Conservation (phyloP, 2,797 vertebrate genomes). For the Gallinago stenura region DNA sequence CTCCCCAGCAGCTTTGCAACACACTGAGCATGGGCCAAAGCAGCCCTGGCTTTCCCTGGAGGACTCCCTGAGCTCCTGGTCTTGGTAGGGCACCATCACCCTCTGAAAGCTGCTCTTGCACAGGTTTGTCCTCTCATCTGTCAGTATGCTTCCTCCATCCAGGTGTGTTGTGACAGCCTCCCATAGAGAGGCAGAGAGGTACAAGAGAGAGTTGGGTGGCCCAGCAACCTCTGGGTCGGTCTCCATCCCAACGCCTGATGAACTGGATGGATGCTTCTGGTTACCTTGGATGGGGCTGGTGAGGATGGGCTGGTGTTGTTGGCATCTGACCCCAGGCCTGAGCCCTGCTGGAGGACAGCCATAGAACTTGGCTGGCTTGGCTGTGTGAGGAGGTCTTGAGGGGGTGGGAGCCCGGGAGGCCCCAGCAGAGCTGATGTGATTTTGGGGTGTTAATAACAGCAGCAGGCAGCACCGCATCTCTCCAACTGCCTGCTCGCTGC, state of each 20-base stretch:
- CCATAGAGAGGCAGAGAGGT: not conserved
- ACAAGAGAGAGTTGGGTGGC: not conserved
- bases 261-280: not conserved
- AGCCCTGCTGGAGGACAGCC: not conserved
- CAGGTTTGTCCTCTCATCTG: not conserved
- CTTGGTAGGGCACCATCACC: not conserved
- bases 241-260: not conserved
- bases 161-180: not conserved
- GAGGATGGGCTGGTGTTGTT: rapidly evolving
- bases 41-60: not conserved
- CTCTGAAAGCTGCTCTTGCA: not conserved
- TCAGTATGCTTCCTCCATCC: not conserved
- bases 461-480: not conserved
- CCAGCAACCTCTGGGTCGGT: not conserved
- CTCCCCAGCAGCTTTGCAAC: not conserved
- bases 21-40: not conserved
- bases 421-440: not conserved
- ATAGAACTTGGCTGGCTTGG: not conserved
- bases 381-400: not conserved
- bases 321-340: not conserved
- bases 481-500: not conserved
- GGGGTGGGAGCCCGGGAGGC: not conserved
- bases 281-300: not conserved
- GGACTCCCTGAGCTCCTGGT: not conserved
- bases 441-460: not conserved